Conservation (phyloP, 2,113 vertebrate genomes). For the Psettodes erumei region DNA sequence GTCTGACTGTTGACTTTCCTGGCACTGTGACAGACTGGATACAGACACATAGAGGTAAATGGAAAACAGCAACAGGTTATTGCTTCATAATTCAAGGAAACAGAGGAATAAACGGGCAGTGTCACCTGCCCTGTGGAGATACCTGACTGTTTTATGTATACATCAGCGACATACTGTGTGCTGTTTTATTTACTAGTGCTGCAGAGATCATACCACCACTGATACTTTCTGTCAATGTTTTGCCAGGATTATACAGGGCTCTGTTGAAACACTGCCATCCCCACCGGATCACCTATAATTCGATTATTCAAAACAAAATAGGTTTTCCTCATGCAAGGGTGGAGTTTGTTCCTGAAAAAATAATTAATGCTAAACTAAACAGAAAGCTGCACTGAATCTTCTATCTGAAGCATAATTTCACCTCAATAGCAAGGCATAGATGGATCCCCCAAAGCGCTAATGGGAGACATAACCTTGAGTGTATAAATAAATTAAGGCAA, state of each 20-base stretch:
- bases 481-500: conserved; percentile 1
- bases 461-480: conserved; percentile 5
- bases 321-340: neutral
- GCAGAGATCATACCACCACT: neutral
- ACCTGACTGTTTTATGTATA: conserved; percentile 8
- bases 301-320: neutral
- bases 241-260: neutral
- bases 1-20: neutral
- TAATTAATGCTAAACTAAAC: neutral
- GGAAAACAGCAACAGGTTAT: conserved; percentile 8
- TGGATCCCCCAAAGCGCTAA: neutral
- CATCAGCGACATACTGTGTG: neutral
- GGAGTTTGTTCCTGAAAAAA: neutral
- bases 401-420: neutral
- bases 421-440: neutral
- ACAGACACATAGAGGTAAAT: neutral
- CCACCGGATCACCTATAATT: neutral
- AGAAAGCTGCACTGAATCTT: neutral
- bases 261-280: neutral
- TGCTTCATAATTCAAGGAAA: conserved; percentile 16
- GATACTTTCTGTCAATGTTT: conserved; percentile 16
- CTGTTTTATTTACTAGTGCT: conserved; percentile 10
- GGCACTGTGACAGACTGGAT: neutral
- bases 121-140: neutral
- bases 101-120: neutral